A percentile compares a stretch with the other conserved stretches of the same genome.
Conservation (phyloP, 2,113 vertebrate species). For the Equus quagga region DNA sequence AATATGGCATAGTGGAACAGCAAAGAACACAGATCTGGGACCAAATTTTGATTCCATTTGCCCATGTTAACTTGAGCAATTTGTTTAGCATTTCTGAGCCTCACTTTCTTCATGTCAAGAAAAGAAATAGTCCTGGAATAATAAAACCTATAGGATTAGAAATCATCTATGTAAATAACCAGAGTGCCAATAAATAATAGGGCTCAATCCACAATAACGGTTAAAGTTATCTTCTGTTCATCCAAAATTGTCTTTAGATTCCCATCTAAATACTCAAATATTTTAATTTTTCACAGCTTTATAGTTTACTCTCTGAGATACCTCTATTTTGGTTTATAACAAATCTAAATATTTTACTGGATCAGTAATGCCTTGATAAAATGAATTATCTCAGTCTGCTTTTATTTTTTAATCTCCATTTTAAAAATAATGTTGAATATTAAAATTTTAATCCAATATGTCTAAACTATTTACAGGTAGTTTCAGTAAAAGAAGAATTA, state of each 20-base stretch:
- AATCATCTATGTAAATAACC: background rate
- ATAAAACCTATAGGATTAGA: background rate
- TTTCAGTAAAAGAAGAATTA: slow-evolving; percentile 64
- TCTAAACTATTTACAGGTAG: slow-evolving; percentile 69
- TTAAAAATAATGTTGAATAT: slow-evolving; percentile 60
- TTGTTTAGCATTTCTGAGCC: background rate
- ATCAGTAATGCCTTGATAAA: slow-evolving; percentile 46
- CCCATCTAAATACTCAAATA: background rate
- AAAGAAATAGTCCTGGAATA: background rate
- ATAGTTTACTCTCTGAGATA: slow-evolving; percentile 33
- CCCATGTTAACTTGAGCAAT: background rate
- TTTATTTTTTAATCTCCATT: slow-evolving; percentile 54
- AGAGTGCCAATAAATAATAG: background rate
- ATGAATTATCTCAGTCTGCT: background rate
- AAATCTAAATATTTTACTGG: slow-evolving; percentile 66
- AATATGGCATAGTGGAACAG: background rate
- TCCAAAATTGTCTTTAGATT: background rate
- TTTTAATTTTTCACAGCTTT: slow-evolving; percentile 44
- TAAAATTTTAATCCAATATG: slow-evolving; percentile 62
- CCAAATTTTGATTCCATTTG: slow-evolving; percentile 11
- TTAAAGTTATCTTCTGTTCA: background rate
- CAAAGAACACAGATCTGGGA: background rate
- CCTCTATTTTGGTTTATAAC: slow-evolving; percentile 34
- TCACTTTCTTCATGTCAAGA: background rate
- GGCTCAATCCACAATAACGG: background rate